Base-by-base conservation (phyloP, 2,797 vertebrate species). In the Myotis findleyi region DNA sequence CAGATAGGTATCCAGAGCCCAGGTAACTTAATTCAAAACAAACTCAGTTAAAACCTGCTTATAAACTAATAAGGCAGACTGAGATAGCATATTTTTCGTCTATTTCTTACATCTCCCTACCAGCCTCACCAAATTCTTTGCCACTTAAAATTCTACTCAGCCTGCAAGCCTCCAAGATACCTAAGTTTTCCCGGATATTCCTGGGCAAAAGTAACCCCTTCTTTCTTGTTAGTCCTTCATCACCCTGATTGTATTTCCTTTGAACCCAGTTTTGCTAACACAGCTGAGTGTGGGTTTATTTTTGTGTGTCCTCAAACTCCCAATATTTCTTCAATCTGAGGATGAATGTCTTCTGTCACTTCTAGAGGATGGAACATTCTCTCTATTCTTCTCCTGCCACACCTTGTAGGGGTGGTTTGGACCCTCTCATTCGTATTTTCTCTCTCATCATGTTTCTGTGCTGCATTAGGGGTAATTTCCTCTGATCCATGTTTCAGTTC, bases 1-100 rank as follows among this genome's bases (percentile, higher is more conserved):
- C 25, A 89, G n/a, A 71, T 5, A 95, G 33, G n/a, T 77, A 76
- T 82, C 80, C 86, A 80, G 17, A 80, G 38, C 85, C 25, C 23
- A 76, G 72, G n/a, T 73, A 80, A 85, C 51, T 81, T 55, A 81
- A 79, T 72, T 86, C 68, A 51, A 80, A 95, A 91, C 30, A 75
- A 44, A 55, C 12, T 62, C 53, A 16, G 68, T 87, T 69, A 64
- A 93, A 94, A 84, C 20, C 25, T 72, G 30, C 55, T 55, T 44
- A 73, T 71, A 83, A 72, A 49, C 49, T 20, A 92, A 66, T 10
- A 25, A 64, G 9, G 81, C 9, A 49, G 76, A 49, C 47, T 77
- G 14, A 23, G 80, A 23, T 49, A 14, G 44, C 44, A 9, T 71
- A 25, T 82, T 62, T 77, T 64, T 30, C 27, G 68, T 21, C 51